These are phyloP conservation scores for Amphimallon solstitiale DNA, from an alignment of 2,888 invertebrate species.

Conservation along the genomic window DNA sequence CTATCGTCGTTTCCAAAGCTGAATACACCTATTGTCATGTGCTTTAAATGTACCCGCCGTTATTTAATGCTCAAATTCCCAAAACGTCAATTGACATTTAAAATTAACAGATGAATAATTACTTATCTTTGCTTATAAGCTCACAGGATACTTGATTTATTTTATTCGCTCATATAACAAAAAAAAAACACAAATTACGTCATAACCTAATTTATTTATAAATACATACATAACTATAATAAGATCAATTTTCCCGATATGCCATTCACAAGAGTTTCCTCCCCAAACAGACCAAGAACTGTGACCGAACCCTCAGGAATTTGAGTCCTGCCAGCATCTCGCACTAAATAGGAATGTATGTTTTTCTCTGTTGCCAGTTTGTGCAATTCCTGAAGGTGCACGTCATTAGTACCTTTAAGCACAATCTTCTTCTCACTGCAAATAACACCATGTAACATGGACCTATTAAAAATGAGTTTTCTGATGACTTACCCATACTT, in stretches of 20 bases:
- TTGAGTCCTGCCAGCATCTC: slow-evolving; percentile 63
- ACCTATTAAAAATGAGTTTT: slow-evolving; percentile 2
- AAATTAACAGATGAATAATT: background rate
- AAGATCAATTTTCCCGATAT: slow-evolving; percentile 57
- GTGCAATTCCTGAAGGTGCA: slow-evolving; percentile 60
- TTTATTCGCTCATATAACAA: background rate
- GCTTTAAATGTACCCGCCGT: slow-evolving; percentile 35
- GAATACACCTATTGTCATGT: slow-evolving; percentile 1
- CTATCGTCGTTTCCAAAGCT: too few relatives aligned
- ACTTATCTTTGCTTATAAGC: background rate
- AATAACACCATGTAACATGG: background rate
- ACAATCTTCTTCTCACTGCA: slow-evolving; percentile 63
- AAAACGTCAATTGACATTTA: slow-evolving; percentile 4
- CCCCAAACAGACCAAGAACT: slow-evolving; percentile 65
- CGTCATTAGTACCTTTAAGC: slow-evolving; percentile 59
- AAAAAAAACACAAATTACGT: slow-evolving; percentile 6
- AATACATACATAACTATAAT: slow-evolving; percentile 41
- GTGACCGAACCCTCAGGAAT: slow-evolving; percentile 63
- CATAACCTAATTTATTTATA: slow-evolving; percentile 30
- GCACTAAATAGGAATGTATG: slow-evolving; percentile 55
- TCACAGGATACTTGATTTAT: background rate
- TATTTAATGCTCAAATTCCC: background rate
- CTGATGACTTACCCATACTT: slow-evolving; percentile 60
- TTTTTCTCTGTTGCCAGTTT: slow-evolving; percentile 55
- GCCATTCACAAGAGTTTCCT: slow-evolving; percentile 61